phyloP scores from a whole-genome alignment of 2,888 invertebrate species.

The Spisula subtruncata region DNA sequence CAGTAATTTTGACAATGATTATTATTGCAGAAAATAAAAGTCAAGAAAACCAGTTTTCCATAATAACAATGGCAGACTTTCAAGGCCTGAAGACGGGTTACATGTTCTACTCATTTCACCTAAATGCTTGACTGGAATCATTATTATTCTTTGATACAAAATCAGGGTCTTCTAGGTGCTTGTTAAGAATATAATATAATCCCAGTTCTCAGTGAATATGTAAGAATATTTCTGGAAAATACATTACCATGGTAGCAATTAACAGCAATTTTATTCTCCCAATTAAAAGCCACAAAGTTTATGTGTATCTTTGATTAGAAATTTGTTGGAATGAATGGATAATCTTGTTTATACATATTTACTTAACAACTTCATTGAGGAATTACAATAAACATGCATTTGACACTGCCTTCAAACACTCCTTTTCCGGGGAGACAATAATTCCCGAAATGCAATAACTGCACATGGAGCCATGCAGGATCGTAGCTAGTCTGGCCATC shows the following conservation, averaged over 20 bases:
- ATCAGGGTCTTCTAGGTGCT: slow-evolving; percentile 62
- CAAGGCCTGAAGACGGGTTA: slow-evolving; percentile 35
- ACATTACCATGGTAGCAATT: slow-evolving; percentile 36
- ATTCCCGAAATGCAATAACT: background rate
- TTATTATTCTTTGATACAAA: slow-evolving; percentile 60
- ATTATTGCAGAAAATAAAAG: slow-evolving; percentile 36
- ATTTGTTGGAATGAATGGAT: slow-evolving; percentile 14
- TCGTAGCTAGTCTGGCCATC: background rate
- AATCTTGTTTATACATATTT: slow-evolving; percentile 16
- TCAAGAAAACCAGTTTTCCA: slow-evolving; percentile 30
- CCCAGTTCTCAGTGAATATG: slow-evolving; percentile 16
- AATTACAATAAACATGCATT: background rate
- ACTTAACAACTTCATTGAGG: slow-evolving; percentile 4
- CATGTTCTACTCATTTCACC: slow-evolving; percentile 57
- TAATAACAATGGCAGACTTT: slow-evolving; percentile 24
- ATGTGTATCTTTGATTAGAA: slow-evolving; percentile 34
- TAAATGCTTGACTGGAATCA: slow-evolving; percentile 62
- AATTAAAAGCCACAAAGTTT: slow-evolving; percentile 41
- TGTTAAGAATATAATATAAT: slow-evolving; percentile 49
- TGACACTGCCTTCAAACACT: background rate
- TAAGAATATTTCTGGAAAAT: slow-evolving; percentile 38
- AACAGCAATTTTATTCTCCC: slow-evolving; percentile 34
- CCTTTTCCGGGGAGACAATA: background rate
- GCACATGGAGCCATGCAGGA: background rate
- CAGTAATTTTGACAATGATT: slow-evolving; percentile 38